Evolutionary conservation across 2,797 vertebrate genomes (phyloP).

Genomic region (Acestrorhynchus altus): DNA sequence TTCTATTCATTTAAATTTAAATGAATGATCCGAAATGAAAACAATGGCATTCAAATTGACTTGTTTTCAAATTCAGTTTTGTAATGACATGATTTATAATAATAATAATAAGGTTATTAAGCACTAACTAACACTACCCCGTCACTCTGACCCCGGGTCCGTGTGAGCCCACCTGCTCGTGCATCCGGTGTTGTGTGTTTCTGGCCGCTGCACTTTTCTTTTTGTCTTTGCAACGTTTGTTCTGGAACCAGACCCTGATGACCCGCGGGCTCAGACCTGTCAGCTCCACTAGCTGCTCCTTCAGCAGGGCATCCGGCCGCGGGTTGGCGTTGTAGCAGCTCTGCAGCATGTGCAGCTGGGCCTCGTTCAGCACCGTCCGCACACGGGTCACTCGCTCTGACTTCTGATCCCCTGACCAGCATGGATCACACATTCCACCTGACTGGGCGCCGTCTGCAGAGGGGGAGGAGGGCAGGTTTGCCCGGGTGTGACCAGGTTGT

Average conservation of each 20-base stretch:
- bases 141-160: no score
- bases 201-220: conserved; percentile 92
- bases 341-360: conserved; percentile 92
- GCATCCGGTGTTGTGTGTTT: conserved; percentile 84
- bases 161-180: not conserved
- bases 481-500: no score
- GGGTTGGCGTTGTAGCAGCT: conserved; percentile 97
- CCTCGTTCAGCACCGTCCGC: conserved; percentile 93
- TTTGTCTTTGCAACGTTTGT: conserved; percentile 98
- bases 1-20: no score
- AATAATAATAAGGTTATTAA: no score
- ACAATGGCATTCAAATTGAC: no score
- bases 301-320: conserved; percentile 93
- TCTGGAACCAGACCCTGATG: conserved; percentile 98
- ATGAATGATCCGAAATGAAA: no score
- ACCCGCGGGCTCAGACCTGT: conserved; percentile 93
- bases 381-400: conserved; percentile 92
- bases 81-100: no score
- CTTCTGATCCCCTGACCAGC: conserved; percentile 1
- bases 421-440: not conserved
- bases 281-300: conserved; percentile 98
- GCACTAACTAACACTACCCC: no score
- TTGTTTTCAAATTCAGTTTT: no score
- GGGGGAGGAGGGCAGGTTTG: not conserved
- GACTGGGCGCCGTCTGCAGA: conserved; percentile 28